Conservation (phyloP, 92 coral and sea anemone genomes). For the Plumapathes pennacea region DNA sequence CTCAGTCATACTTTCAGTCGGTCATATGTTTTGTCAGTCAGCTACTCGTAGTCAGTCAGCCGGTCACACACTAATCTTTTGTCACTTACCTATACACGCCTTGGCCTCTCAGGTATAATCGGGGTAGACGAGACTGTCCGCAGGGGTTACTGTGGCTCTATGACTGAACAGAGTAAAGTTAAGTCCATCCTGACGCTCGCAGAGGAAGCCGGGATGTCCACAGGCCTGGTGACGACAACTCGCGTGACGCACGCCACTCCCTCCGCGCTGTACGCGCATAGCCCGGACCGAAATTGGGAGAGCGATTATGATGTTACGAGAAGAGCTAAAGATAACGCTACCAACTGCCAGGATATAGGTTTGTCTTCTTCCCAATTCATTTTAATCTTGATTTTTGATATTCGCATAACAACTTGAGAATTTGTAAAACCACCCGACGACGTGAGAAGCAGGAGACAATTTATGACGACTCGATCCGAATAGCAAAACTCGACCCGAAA, state of each 20-base stretch:
- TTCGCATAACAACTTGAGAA: no score
- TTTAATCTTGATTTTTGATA: no score
- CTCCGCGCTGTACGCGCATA: conserved; percentile 58
- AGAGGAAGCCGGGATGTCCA: conserved; percentile 86
- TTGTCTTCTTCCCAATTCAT: no score
- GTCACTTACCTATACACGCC: no score
- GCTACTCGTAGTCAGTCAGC: no score
- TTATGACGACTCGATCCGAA: no score
- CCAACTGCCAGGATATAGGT: conserved; percentile 79
- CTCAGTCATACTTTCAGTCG: no score
- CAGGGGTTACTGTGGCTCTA: conserved; percentile 48
- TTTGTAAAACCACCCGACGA: no score
- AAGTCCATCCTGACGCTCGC: conserved; percentile 82
- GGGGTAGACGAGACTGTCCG: conserved; percentile 79
- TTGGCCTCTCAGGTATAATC: conserved; percentile 65
- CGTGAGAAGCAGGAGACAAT: no score
- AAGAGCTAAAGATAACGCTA: conserved; percentile 52
- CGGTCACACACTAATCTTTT: no score
- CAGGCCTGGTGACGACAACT: conserved; percentile 81
- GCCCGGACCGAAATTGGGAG: conserved; percentile 68
- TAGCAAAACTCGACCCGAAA: no score
- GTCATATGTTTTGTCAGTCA: no score
- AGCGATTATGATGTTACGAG: conserved; percentile 38
- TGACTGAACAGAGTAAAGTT: conserved; percentile 63
- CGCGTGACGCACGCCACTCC: conserved; percentile 96